Evolutionary conservation across 2,113 vertebrate species (phyloP).

Genomic region (Aegithalos caudatus): DNA sequence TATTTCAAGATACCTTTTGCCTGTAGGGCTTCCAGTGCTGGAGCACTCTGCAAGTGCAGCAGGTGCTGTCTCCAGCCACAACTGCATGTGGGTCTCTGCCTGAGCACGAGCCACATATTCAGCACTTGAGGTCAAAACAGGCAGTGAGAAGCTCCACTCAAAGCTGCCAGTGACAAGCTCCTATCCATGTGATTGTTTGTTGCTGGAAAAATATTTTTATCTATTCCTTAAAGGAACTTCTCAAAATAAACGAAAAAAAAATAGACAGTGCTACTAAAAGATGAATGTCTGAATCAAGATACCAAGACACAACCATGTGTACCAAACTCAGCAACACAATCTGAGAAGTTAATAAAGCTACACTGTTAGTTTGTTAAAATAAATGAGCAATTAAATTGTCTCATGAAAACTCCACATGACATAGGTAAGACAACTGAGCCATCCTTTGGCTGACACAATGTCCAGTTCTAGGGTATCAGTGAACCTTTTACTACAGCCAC

Average conservation of each 20-base stretch:
- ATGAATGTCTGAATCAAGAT: not conserved
- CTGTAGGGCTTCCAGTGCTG: not conserved
- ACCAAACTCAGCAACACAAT: not conserved
- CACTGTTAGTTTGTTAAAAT: not conserved
- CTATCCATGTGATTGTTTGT: not conserved
- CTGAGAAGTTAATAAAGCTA: not conserved
- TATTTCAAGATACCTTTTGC: not conserved
- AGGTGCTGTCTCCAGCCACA: accelerated
- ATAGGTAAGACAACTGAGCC: not conserved
- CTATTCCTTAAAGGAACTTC: not conserved
- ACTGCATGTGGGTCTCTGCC: accelerated
- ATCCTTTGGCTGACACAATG: not conserved
- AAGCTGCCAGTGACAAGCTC: not conserved
- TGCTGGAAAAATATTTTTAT: not conserved
- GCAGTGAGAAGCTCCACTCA: not conserved
- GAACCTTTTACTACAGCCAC: not conserved
- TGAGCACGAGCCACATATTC: accelerated
- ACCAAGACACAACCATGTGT: not conserved
- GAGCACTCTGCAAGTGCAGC: not conserved
- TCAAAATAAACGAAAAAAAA: not conserved
- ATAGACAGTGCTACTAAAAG: not conserved
- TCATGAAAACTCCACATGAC: not conserved
- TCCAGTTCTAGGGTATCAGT: not conserved
- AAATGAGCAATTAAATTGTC: not conserved
- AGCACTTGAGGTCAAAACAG: not conserved